Base-by-base conservation (phyloP, 35 echinoderm and acorn worm species). In the Holothuria glaberrima region DNA sequence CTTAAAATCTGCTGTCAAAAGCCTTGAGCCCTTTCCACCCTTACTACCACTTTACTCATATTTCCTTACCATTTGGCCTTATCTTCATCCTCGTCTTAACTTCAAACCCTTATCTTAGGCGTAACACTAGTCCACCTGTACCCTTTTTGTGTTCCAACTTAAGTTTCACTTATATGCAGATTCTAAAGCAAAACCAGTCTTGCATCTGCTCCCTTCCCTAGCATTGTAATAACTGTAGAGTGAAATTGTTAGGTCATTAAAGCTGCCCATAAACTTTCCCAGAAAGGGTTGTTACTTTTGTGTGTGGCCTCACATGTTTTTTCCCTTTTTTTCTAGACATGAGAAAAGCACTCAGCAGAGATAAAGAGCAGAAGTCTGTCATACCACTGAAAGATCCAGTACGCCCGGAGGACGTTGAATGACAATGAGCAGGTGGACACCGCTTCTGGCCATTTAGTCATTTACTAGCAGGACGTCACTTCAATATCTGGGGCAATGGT, bases 401-500 rank as follows among this genome's bases (percentile, higher is more conserved):
- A 31, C 87, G 93, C 57, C 97, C 97, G 0, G 97, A 95, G 86
- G 97, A 99, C 57, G 93, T 99, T 25, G 97, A 99, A 99, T 99
- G 97, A 99, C 93, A 91, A 89, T 98, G 86, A 92, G 78, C 89
- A 68, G 94, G 91, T 96, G 81, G 89, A 96, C 54, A 41, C 87
- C 66, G 33, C 58, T 65, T 93, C 71, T 27, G 17, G 41, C 85
- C 65, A 87, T 84, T 84, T 84, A 30, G 57, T 69, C 22, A 69
- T 69, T 9, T 14, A 54, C 13, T 54, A 54, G 50, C 50, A 54
- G 13, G 50, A 54, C 16, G 13, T 14, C 13, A 14, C 16, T 54
- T 54, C 50, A 54, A 17, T 54, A 17, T 54, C 5, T 54, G 5
- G 16, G 50, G 12, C 50, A 54, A 54, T 17, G 16, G 16, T 5